These are phyloP conservation scores for Hirtodrosophila cameraria DNA, from an alignment of 2,888 invertebrate genomes.

Conservation along the genomic window DNA sequence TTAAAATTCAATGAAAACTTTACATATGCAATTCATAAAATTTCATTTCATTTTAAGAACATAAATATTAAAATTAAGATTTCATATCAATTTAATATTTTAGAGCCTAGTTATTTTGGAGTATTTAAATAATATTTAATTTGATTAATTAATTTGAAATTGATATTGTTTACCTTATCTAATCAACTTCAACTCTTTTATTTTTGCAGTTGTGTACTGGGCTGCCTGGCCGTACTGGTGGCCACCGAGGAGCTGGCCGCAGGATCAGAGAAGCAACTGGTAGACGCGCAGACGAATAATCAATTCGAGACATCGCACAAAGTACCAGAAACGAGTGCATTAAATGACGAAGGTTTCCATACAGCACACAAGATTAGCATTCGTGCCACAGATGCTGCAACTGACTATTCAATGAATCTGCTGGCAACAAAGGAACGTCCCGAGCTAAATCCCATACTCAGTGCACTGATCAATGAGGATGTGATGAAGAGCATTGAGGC, in stretches of 20 bases:
- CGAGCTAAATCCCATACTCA: conserved; percentile 83
- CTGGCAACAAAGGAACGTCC: conserved; percentile 84
- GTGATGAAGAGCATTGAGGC: conserved; percentile 85
- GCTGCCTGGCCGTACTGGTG: conserved; percentile 68
- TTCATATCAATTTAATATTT: no score
- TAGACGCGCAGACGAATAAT: conserved; percentile 1
- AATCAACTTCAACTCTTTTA: not conserved
- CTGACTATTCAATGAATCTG: conserved; percentile 79
- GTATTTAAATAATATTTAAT: no score
- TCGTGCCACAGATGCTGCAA: conserved; percentile 58
- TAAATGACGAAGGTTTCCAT: conserved; percentile 78
- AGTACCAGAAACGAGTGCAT: conserved; percentile 85
- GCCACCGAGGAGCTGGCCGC: conserved; percentile 44
- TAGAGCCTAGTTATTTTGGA: no score
- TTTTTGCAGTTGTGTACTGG: conserved; percentile 72
- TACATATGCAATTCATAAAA: no score
- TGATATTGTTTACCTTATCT: no score
- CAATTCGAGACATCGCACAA: conserved; percentile 89
- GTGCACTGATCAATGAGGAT: conserved; percentile 85
- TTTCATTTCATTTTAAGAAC: no score
- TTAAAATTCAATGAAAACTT: no score
- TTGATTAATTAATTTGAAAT: no score
- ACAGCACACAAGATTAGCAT: conserved; percentile 81
- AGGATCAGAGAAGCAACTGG: conserved; percentile 29
- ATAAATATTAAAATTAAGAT: no score